Conservation (phyloP, 2,113 vertebrate species). For the Ictalurus furcatus region DNA sequence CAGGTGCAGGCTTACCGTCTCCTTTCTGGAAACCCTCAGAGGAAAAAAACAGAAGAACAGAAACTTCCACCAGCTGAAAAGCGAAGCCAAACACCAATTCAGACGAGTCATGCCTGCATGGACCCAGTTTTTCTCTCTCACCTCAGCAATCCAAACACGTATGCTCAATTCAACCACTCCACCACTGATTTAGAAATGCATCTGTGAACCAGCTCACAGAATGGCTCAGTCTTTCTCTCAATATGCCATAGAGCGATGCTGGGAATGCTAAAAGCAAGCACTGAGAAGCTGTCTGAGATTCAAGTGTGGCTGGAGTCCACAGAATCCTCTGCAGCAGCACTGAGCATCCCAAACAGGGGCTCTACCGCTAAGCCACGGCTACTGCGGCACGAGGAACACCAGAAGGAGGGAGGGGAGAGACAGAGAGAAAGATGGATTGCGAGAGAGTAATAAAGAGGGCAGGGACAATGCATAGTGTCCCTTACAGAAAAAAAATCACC, state of each 20-base stretch:
- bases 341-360: conserved; percentile 10
- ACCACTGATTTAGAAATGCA: conserved; percentile 12
- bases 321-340: conserved; percentile 37
- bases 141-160: conserved; percentile 25
- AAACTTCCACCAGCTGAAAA: conserved; percentile 81
- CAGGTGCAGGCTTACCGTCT: conserved; percentile 64
- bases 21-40: conserved; percentile 62
- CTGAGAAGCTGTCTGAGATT: conserved; percentile 20
- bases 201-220: conserved; percentile 37
- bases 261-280: conserved; percentile 1
- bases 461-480: conserved; percentile 35
- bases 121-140: conserved; percentile 6
- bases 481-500: conserved; percentile 25
- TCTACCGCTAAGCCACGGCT: conserved; percentile 54
- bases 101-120: conserved; percentile 74
- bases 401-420: conserved; percentile 50
- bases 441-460: conserved; percentile 59
- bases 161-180: conserved; percentile 23
- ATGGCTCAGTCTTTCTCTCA: conserved; percentile 13
- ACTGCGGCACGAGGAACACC: conserved; percentile 64
- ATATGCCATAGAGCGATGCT: background rate
- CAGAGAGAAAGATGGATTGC: conserved; percentile 51
- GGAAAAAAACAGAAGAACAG: conserved; percentile 81
- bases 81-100: conserved; percentile 77
- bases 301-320: conserved; percentile 33